Base-by-base conservation (phyloP, 37 sponge, comb jelly and placozoan species). In the Lycopodina hypogea region DNA sequence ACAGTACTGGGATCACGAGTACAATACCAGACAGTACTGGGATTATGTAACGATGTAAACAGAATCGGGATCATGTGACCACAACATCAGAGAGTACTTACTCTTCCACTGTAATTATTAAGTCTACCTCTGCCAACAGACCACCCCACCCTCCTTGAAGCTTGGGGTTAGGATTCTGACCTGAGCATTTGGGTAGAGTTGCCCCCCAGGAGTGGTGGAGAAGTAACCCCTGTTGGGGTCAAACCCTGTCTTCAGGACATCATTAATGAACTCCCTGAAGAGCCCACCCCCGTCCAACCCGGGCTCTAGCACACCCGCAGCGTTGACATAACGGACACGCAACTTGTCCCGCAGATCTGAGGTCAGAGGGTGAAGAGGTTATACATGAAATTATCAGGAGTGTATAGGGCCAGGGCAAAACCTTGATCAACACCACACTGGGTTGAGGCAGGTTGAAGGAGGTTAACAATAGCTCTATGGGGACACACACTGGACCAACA, bases 231-330 rank as follows among this genome's bases (percentile, higher is more conserved):
- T 76, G 74, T 90, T 88, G 0, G 99, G 99, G 81, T 98, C 89
- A 72, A 96, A 93, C 58, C 87, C 96, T 55, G 86, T 87, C 76
- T 86, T 85, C n/a, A 98, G 34, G 29, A 91, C 74, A 45, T 98
- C 90, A 12, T 89, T 86, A 57, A 98, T 81, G 60, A 98, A 98
- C 87, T 98, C 99, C 37, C 99, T 88, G 67, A 98, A 93, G 21
- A 98, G 79, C 0, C 99, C 99, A 15, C 92, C 94, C n/a, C 96
- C 94, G 74, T 96, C 99, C 41, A 96, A 92, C 0, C 99, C 99
- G 15, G 94, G 94, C 67, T 98, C 99, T n/a, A 84, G 87, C 28
- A 98, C 83, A 1, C 96, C 96, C 76, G 91, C 92, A 34, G 86
- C 74, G 78, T 96, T 96, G 24, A 92, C 72, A 15, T 91, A 77